phyloP scores from a whole-genome alignment of 2,888 invertebrate species.

The Hetaerina titia region DNA sequence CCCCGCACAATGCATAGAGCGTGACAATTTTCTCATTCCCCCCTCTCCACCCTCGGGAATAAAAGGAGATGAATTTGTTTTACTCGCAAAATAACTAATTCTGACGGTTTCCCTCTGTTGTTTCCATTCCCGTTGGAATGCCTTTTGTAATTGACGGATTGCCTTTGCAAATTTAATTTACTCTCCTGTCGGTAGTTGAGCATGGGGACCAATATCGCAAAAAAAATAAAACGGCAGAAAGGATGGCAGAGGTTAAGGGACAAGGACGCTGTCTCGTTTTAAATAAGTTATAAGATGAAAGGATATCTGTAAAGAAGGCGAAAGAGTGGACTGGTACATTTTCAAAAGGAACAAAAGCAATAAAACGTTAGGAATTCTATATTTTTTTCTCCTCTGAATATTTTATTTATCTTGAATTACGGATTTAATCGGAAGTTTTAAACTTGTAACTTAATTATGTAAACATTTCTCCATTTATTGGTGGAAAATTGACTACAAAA shows the following conservation, averaged over 20 bases:
- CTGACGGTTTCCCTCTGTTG: not conserved
- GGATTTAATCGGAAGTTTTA: too few relatives aligned
- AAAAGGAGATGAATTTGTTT: not conserved
- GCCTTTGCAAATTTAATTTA: not conserved
- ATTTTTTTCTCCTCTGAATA: too few relatives aligned
- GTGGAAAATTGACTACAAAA: too few relatives aligned
- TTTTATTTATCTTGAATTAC: too few relatives aligned
- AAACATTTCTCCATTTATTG: too few relatives aligned
- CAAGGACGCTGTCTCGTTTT: not conserved
- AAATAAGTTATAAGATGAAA: not conserved
- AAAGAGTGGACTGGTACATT: not conserved
- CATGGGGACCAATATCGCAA: not conserved
- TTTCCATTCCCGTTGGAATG: not conserved
- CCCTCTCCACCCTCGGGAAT: not conserved
- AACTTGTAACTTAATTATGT: too few relatives aligned
- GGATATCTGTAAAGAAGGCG: not conserved
- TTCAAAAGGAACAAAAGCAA: not conserved
- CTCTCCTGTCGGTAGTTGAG: not conserved
- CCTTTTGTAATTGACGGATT: constrained; percentile 18
- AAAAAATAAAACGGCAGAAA: not conserved
- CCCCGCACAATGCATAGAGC: not conserved
- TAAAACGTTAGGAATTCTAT: too few relatives aligned
- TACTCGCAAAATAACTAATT: constrained; percentile 10
- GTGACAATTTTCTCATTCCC: not conserved
- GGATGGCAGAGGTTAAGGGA: not conserved